A percentile compares a stretch with the other conserved stretches of the same genome.
Conservation (phyloP, 2,888 invertebrate genomes). For the Bombyx huttoni region DNA sequence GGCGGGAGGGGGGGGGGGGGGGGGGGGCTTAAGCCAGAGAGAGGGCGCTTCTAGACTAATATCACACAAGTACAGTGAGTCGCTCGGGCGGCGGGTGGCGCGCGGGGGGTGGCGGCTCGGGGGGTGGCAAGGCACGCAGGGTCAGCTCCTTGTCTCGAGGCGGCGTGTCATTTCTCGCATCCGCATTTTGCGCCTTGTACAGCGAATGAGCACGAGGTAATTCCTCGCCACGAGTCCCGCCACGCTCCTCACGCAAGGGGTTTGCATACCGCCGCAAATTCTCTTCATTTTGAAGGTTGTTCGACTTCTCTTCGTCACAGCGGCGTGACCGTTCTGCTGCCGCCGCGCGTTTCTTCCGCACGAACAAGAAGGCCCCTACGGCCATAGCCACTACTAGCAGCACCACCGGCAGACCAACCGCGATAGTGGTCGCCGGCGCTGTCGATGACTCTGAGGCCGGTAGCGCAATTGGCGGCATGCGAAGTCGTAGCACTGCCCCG, state of each 20-base stretch:
- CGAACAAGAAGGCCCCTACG: conserved; percentile 44
- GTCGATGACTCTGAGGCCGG: conserved; percentile 76
- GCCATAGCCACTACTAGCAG: conserved; percentile 21
- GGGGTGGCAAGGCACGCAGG: conserved; percentile 75
- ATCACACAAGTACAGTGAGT: conserved; percentile 58
- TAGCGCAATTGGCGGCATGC: conserved; percentile 26
- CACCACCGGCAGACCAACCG: conserved; percentile 18
- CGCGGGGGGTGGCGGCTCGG: conserved; percentile 31
- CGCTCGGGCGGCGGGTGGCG: conserved; percentile 47
- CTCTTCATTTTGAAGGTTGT: conserved; percentile 92
- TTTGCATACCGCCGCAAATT: conserved; percentile 87
- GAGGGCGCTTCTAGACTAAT: conserved; percentile 2
- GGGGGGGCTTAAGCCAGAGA: conserved; percentile 20
- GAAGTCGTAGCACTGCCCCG: conserved; percentile 49
- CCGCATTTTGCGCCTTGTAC: conserved; percentile 88
- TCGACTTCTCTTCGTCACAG: conserved; percentile 89
- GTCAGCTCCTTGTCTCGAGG: conserved; percentile 83
- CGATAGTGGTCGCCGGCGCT: conserved; percentile 27
- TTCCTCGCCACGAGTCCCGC: conserved; percentile 58
- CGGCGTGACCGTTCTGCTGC: conserved; percentile 75
- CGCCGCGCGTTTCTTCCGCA: conserved; percentile 32
- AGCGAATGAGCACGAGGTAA: conserved; percentile 75
- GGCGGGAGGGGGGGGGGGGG: no score
- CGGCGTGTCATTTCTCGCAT: conserved; percentile 87
- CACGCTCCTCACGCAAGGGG: conserved; percentile 76